Conservation (phyloP, 1,140 invertebrate genomes). For the Drosophila novamexicana region DNA sequence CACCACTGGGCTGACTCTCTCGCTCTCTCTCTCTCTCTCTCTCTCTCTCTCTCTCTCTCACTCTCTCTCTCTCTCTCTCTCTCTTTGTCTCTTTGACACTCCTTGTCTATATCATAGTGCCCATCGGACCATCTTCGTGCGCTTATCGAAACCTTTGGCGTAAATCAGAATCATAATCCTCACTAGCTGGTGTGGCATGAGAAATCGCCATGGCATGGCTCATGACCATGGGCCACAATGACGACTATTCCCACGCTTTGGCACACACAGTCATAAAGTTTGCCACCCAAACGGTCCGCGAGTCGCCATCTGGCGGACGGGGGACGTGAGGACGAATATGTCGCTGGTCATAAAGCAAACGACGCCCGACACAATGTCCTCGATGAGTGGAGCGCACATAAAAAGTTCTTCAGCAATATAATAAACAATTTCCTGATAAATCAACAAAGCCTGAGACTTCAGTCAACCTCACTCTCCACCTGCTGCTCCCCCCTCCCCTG, state of each 20-base stretch:
- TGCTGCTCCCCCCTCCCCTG: neutral
- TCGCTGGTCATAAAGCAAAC: slow-evolving; percentile 62
- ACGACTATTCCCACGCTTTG: slow-evolving; percentile 70
- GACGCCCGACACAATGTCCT: slow-evolving; percentile 46
- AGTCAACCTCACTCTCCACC: neutral
- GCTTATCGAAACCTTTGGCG: slow-evolving; percentile 65
- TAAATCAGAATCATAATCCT: slow-evolving; percentile 70
- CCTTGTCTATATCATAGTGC: neutral
- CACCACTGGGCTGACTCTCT: too few species aligned
- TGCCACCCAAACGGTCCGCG: slow-evolving; percentile 49
- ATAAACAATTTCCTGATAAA: slow-evolving; percentile 83
- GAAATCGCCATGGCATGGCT: slow-evolving; percentile 28
- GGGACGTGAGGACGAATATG: slow-evolving; percentile 1
- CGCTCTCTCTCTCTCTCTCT: too few species aligned
- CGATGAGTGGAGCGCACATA: slow-evolving; percentile 50
- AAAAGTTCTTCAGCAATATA: slow-evolving; percentile 71
- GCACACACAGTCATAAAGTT: slow-evolving; percentile 44
- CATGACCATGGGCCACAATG: slow-evolving; percentile 33
- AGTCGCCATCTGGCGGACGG: slow-evolving; percentile 20
- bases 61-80: too few species aligned
- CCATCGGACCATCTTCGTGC: slow-evolving; percentile 25
- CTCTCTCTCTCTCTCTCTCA: too few species aligned
- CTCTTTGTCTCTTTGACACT: too few species aligned
- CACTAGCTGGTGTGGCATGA: slow-evolving; percentile 35
- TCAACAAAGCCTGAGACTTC: slow-evolving; percentile 36